These are phyloP conservation scores for Porites cylindrica DNA, from an alignment of 92 coral and sea anemone genomes.

Conservation along the genomic window DNA sequence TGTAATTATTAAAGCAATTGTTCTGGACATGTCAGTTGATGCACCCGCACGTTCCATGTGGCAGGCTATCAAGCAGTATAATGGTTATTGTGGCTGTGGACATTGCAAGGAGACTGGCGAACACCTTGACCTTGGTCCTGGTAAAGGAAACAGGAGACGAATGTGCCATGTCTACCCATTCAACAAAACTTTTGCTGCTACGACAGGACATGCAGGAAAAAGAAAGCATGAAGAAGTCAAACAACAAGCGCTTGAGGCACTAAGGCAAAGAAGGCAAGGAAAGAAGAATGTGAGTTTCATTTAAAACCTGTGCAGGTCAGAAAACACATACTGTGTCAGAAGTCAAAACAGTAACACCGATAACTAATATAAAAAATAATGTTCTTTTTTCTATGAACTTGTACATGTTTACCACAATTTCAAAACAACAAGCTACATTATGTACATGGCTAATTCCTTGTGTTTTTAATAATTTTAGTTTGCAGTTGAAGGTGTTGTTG, in stretches of 20 bases:
- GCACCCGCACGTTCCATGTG: constrained; percentile 66
- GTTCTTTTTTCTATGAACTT: not conserved
- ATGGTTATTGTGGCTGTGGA: constrained; percentile 73
- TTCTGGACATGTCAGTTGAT: constrained; percentile 66
- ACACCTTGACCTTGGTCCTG: constrained; percentile 63
- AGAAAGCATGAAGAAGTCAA: constrained; percentile 48
- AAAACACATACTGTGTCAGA: not conserved
- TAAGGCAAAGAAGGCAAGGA: constrained; percentile 49
- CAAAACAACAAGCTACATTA: too few relatives aligned
- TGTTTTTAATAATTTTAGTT: constrained; percentile 12
- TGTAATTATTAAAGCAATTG: constrained; percentile 31
- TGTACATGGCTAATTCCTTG: not conserved
- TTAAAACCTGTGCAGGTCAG: not conserved
- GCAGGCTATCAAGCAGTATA: constrained; percentile 51
- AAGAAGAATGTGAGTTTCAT: constrained; percentile 28
- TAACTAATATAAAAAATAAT: not conserved
- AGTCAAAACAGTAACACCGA: not conserved
- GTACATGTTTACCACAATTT: constrained; percentile 2
- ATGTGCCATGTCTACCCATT: constrained; percentile 67
- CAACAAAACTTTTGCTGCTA: constrained; percentile 40
- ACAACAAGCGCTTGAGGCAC: constrained; percentile 54
- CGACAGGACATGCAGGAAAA: constrained; percentile 60
- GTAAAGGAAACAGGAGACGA: constrained; percentile 40
- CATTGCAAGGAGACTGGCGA: constrained; percentile 62
- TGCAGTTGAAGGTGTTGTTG: constrained; percentile 59